These are phyloP conservation scores for Meloe dianella DNA, from an alignment of 2,888 invertebrate species.

Conservation along the genomic window DNA sequence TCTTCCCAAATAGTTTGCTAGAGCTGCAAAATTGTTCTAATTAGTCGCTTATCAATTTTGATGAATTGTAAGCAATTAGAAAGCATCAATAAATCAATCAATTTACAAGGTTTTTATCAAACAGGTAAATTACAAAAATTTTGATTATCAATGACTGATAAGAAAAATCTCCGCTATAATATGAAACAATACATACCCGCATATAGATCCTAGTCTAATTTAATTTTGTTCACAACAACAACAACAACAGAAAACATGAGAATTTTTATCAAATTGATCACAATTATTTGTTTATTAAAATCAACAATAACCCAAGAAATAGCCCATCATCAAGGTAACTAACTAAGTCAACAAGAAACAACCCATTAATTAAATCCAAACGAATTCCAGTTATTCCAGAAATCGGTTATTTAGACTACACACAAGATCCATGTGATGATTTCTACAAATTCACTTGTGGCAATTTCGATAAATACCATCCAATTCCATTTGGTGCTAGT, in stretches of 20 bases:
- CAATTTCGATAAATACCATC: slow-evolving; percentile 57
- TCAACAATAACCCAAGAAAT: not conserved
- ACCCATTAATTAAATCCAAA: too few relatives aligned
- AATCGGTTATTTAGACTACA: slow-evolving; percentile 52
- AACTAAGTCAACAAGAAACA: not conserved
- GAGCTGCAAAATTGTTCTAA: too few relatives aligned
- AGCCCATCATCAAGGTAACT: not conserved
- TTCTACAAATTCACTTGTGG: slow-evolving; percentile 62
- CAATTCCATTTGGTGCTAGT: slow-evolving; percentile 50
- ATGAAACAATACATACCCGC: not conserved
- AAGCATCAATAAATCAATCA: not conserved
- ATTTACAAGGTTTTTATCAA: not conserved
- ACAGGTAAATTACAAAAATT: not conserved
- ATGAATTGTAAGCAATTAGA: too few relatives aligned
- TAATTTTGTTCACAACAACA: not conserved
- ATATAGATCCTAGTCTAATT: not conserved
- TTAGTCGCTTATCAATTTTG: too few relatives aligned
- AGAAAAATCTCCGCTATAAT: not conserved
- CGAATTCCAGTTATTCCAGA: slow-evolving; percentile 43
- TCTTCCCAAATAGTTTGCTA: too few relatives aligned
- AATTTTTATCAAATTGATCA: not conserved
- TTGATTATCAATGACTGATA: not conserved
- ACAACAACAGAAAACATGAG: not conserved
- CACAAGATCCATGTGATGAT: slow-evolving; percentile 59
- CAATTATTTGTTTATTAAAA: not conserved